A percentile compares a stretch with the other conserved stretches of the same genome.
These are phyloP conservation scores for Dioctria linearis DNA, from an alignment of 2,888 invertebrate species.

Conservation along the genomic window DNA sequence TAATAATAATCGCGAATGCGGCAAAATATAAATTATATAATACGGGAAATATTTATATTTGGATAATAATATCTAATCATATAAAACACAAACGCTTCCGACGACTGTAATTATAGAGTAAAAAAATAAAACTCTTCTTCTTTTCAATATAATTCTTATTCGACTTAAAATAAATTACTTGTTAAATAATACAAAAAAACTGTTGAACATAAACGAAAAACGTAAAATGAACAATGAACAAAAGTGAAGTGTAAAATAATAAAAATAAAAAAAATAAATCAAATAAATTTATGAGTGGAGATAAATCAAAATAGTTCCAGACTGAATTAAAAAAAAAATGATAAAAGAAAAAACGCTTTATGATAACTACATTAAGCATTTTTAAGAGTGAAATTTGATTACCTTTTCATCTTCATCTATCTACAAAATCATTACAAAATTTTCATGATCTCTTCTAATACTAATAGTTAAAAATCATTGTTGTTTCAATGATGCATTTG, in stretches of 20 bases:
- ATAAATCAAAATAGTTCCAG: neutral
- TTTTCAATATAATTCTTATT: slow-evolving; percentile 24
- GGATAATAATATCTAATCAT: slow-evolving; percentile 28
- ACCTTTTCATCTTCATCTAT: slow-evolving; percentile 1
- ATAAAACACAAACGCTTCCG: slow-evolving; percentile 13
- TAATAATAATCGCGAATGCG: slow-evolving; percentile 1
- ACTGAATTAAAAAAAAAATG: neutral
- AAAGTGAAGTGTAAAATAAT: neutral
- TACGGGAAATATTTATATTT: slow-evolving; percentile 31
- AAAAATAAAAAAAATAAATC: neutral
- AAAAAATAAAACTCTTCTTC: slow-evolving; percentile 35
- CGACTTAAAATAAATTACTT: slow-evolving; percentile 57
- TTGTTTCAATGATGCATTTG: slow-evolving; percentile 81
- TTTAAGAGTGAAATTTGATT: neutral
- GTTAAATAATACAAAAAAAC: slow-evolving; percentile 57
- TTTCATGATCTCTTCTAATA: slow-evolving; percentile 3
- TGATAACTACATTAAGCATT: slow-evolving; percentile 1
- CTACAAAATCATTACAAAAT: slow-evolving; percentile 35
- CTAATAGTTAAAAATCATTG: slow-evolving; percentile 60
- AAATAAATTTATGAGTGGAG: neutral
- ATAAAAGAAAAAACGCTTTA: slow-evolving; percentile 12
- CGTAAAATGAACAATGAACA: slow-evolving; percentile 43
- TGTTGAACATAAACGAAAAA: slow-evolving; percentile 55
- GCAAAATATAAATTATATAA: slow-evolving; percentile 20
- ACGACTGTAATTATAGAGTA: neutral